phyloP scores from a whole-genome alignment of 2,888 invertebrate species.

The Ophion ellenae region DNA sequence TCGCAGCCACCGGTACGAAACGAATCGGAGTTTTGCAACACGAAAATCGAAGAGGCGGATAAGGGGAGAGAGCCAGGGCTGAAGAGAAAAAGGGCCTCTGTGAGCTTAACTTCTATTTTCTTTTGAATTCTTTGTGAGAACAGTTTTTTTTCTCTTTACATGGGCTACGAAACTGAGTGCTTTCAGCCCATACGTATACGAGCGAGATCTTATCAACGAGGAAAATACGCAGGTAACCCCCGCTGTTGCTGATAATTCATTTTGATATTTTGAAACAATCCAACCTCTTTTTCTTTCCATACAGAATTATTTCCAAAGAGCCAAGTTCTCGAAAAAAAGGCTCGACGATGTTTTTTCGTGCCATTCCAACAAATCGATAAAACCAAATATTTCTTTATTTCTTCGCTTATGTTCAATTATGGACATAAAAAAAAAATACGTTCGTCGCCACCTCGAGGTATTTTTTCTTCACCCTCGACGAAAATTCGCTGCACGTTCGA shows the following conservation, averaged over 20 bases:
- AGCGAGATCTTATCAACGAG: slow-evolving; percentile 68
- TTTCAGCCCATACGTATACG: slow-evolving; percentile 22
- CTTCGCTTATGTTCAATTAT: too few relatives aligned
- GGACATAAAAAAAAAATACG: too few relatives aligned
- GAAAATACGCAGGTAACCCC: slow-evolving; percentile 57
- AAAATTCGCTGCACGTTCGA: too few relatives aligned
- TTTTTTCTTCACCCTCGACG: too few relatives aligned
- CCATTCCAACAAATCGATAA: too few relatives aligned
- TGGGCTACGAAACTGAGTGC: slow-evolving; percentile 40
- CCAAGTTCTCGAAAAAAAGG: too few relatives aligned
- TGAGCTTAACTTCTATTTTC: slow-evolving; percentile 50
- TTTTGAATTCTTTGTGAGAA: slow-evolving; percentile 25
- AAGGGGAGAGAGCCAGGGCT: slow-evolving; percentile 19
- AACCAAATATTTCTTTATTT: too few relatives aligned
- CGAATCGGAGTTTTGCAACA: slow-evolving; percentile 69
- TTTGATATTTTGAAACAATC: slow-evolving; percentile 42
- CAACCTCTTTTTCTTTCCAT: not conserved
- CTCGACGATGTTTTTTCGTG: too few relatives aligned
- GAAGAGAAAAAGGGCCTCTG: slow-evolving; percentile 35
- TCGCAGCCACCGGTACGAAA: slow-evolving; percentile 36
- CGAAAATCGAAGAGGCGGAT: slow-evolving; percentile 49
- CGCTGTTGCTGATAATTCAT: slow-evolving; percentile 63
- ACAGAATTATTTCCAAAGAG: slow-evolving; percentile 9
- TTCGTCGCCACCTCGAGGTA: too few relatives aligned
- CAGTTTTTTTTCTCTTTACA: slow-evolving; percentile 48